Evolutionary conservation across 2,888 invertebrate species (phyloP).

Genomic region (Acronicta alni): DNA sequence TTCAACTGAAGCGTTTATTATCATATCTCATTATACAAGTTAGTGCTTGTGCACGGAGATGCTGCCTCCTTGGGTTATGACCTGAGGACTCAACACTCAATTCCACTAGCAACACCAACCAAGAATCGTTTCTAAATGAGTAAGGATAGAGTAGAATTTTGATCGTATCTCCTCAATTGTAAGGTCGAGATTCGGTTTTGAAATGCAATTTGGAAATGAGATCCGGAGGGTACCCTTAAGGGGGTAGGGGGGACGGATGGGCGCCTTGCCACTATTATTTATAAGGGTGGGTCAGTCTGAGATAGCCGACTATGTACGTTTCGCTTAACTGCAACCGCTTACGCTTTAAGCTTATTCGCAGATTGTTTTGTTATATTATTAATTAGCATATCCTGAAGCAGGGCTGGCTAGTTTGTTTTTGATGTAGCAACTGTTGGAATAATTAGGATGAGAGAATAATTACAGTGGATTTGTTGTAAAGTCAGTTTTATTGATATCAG

Average conservation of each 20-base stretch:
- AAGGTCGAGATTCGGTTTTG: constrained; percentile 87
- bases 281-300: constrained; percentile 87
- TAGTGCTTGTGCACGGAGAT: constrained; percentile 83
- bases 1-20: constrained; percentile 88
- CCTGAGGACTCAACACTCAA: constrained; percentile 78
- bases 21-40: constrained; percentile 90
- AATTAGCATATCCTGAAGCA: constrained; percentile 68
- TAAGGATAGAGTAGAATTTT: constrained; percentile 57
- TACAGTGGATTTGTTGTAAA: constrained; percentile 4
- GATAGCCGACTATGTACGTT: constrained; percentile 73
- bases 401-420: constrained; percentile 49
- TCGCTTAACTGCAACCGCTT: constrained; percentile 71
- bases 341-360: constrained; percentile 74
- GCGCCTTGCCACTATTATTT: constrained; percentile 88
- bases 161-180: constrained; percentile 63
- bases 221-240: constrained; percentile 85
- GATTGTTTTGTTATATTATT: constrained; percentile 81
- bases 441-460: constrained; percentile 36
- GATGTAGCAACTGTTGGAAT: constrained; percentile 55
- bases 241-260: constrained; percentile 76
- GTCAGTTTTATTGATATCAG: constrained; percentile 5
- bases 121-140: constrained; percentile 59
- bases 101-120: constrained; percentile 60
- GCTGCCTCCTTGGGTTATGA: constrained; percentile 83
- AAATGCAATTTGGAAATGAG: constrained; percentile 89